Evolutionary conservation across 2,113 vertebrate species (phyloP).

Genomic region (Rhabdomys dilectus): DNA sequence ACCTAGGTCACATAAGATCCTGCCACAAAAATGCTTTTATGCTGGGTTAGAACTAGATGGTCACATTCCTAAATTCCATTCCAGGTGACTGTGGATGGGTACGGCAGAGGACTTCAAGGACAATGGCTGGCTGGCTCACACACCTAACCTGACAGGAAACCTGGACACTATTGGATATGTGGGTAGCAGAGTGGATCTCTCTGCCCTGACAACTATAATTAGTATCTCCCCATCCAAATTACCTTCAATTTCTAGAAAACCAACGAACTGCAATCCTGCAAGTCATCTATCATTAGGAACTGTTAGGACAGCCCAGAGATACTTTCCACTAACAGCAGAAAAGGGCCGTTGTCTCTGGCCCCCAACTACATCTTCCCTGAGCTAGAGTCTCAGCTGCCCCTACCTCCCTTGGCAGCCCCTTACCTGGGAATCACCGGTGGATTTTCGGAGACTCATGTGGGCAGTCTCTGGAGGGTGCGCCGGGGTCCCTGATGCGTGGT

Average conservation of each 20-base stretch:
- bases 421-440: constrained; percentile 94
- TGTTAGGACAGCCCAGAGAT: fast-evolving
- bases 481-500: constrained; percentile 92
- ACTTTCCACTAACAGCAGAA: not conserved
- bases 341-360: not conserved
- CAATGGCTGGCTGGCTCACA: not conserved
- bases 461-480: constrained; percentile 91
- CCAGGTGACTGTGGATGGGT: not conserved
- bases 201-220: not conserved
- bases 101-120: not conserved
- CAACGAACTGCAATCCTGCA: not conserved
- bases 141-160: not conserved
- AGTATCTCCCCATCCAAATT: not conserved
- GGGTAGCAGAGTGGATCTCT: not conserved
- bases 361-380: not conserved
- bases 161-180: not conserved
- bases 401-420: constrained; percentile 62
- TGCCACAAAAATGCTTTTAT: not conserved
- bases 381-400: not conserved
- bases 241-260: not conserved
- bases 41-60: not conserved
- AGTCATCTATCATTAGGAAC: not conserved
- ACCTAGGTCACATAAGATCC: not conserved
- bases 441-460: constrained; percentile 91
- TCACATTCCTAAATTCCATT: not conserved